Conservation (phyloP, 2,888 invertebrate genomes). For the Nephrotoma guestfalica region DNA sequence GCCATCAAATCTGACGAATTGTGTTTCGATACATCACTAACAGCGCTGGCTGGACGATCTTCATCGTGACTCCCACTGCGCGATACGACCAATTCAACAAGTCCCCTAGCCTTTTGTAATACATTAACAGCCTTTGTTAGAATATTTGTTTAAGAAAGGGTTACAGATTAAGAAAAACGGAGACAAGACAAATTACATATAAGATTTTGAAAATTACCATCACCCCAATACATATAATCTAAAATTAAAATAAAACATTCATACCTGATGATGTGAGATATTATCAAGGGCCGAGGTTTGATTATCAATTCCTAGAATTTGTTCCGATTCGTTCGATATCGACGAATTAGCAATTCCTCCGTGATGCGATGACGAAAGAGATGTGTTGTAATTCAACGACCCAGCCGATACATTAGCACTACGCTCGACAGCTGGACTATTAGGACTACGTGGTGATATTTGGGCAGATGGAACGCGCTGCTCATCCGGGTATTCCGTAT, state of each 20-base stretch:
- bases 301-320: constrained; percentile 4
- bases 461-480: constrained; percentile 65
- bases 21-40: constrained; percentile 51
- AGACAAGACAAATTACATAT: background rate
- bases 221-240: background rate
- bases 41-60: constrained; percentile 45
- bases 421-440: constrained; percentile 32
- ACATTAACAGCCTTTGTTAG: constrained; percentile 44
- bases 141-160: background rate
- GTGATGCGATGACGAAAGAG: background rate
- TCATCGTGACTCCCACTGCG: constrained; percentile 26
- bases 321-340: background rate
- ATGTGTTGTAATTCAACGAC: background rate
- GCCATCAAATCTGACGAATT: constrained; percentile 55
- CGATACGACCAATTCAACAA: constrained; percentile 34
- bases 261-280: constrained; percentile 2
- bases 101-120: constrained; percentile 56
- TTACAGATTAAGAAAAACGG: background rate
- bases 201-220: background rate
- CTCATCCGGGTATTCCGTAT: constrained; percentile 47
- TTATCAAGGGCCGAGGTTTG: background rate
- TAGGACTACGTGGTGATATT: constrained; percentile 51
- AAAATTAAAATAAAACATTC: background rate
- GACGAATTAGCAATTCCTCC: constrained; percentile 1
- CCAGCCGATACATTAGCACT: background rate